Percentiles rank a stretch among this genome's conserved stretches.
These are phyloP conservation scores for Lithosia quadra DNA, from an alignment of 2,888 invertebrate genomes.

Conservation along the genomic window DNA sequence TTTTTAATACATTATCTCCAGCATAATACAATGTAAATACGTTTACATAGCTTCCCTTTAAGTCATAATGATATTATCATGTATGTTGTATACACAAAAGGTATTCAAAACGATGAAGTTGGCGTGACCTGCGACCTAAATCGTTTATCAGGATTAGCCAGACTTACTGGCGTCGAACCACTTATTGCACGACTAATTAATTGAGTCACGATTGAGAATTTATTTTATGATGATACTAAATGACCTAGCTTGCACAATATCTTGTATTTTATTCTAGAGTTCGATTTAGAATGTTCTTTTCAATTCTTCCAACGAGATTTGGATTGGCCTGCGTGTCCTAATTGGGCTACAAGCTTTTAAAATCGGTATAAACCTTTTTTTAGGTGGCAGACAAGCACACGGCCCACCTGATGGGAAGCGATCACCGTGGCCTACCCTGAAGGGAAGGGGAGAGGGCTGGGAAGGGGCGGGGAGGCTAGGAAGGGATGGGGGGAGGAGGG, in stretches of 20 bases:
- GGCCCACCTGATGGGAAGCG: too few species aligned
- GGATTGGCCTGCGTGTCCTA: too few species aligned
- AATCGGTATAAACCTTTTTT: too few species aligned
- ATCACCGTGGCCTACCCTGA: too few species aligned
- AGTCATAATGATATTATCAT: not conserved
- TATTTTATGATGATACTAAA: not conserved
- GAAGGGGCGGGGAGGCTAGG: too few species aligned
- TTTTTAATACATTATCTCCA: too few species aligned
- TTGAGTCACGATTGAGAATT: not conserved
- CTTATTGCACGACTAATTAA: slow-evolving; percentile 17
- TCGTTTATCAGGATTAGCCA: slow-evolving; percentile 22
- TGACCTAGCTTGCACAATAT: not conserved
- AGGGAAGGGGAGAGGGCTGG: too few species aligned
- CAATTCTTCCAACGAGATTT: not conserved
- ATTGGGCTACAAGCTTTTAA: too few species aligned
- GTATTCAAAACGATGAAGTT: slow-evolving; percentile 13
- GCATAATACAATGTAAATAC: too few species aligned
- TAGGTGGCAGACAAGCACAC: too few species aligned
- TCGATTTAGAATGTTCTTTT: not conserved
- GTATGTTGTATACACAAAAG: not conserved
- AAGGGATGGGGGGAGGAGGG: too few species aligned
- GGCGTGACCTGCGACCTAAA: slow-evolving; percentile 14
- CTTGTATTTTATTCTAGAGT: not conserved
- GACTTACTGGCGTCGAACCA: slow-evolving; percentile 16
- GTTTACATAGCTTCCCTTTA: too few species aligned